A percentile compares a stretch with the other conserved stretches of the same genome.
phyloP scores from a whole-genome alignment of 1,140 invertebrate species.

The Mycetomoellerius zeteki region DNA sequence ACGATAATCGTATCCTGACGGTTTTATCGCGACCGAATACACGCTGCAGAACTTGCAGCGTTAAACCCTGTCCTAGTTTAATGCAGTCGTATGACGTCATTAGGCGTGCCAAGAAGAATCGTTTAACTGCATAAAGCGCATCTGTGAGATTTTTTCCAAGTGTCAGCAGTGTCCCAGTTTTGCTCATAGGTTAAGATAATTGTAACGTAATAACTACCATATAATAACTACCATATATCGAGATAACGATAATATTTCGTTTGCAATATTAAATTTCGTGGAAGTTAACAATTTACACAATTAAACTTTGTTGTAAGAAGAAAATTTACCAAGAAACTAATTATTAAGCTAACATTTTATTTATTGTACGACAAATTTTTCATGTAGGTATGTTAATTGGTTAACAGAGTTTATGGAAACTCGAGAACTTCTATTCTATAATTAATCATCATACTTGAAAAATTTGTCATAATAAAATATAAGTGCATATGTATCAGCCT shows the following conservation, averaged over 20 bases:
- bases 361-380: too few relatives aligned
- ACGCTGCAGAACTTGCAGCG: constrained; percentile 17
- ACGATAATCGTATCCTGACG: neutral
- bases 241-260: neutral
- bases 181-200: constrained; percentile 31
- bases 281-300: neutral
- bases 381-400: too few relatives aligned
- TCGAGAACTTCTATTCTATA: too few relatives aligned
- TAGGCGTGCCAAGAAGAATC: constrained; percentile 49
- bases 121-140: constrained; percentile 42
- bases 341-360: neutral
- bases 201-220: neutral
- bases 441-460: too few relatives aligned
- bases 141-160: constrained; percentile 28
- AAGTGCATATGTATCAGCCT: too few relatives aligned
- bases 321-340: neutral
- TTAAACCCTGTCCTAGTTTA: constrained; percentile 60
- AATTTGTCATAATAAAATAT: too few relatives aligned
- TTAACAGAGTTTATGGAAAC: too few relatives aligned
- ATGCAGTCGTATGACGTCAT: constrained; percentile 55
- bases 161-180: constrained; percentile 27
- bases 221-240: neutral
- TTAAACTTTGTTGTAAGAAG: neutral
- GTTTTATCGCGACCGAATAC: constrained; percentile 41
- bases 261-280: constrained; percentile 4